These are phyloP conservation scores for Blennius ocellaris DNA, from an alignment of 2,113 vertebrate genomes.

Conservation along the genomic window DNA sequence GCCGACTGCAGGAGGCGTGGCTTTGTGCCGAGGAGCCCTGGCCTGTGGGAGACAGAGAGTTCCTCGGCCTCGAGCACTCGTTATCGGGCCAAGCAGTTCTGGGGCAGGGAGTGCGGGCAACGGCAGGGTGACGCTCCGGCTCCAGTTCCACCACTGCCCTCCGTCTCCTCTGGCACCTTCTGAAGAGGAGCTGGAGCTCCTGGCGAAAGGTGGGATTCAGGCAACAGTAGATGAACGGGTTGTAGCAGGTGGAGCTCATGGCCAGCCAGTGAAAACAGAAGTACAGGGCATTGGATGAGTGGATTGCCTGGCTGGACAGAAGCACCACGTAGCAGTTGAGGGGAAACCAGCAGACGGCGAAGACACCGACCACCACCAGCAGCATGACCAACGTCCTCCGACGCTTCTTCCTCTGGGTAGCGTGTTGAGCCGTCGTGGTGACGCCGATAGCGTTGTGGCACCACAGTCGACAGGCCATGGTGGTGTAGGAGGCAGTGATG, in stretches of 20 bases:
- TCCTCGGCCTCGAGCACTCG: slow-evolving; percentile 30
- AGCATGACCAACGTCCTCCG: slow-evolving; percentile 94
- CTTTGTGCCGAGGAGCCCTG: slow-evolving; percentile 53
- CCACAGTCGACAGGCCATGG: slow-evolving; percentile 92
- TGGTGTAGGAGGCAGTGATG: slow-evolving; percentile 89
- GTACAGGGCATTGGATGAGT: slow-evolving; percentile 89
- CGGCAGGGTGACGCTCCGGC: slow-evolving; percentile 26
- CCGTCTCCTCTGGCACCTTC: slow-evolving; percentile 81
- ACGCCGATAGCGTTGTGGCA: slow-evolving; percentile 90
- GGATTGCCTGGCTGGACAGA: slow-evolving; percentile 91
- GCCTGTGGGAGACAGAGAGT: slow-evolving; percentile 16
- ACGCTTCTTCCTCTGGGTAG: slow-evolving; percentile 87
- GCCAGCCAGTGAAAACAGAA: slow-evolving; percentile 97
- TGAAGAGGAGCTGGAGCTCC: slow-evolving; percentile 88
- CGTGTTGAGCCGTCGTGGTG: slow-evolving; percentile 90
- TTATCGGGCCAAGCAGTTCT: slow-evolving; percentile 77
- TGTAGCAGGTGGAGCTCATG: slow-evolving; percentile 97
- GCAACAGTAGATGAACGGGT: slow-evolving; percentile 98
- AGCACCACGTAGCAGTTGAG: slow-evolving; percentile 95
- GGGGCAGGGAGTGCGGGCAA: slow-evolving; percentile 54
- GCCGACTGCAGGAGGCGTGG: slow-evolving; percentile 51
- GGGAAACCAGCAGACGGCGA: slow-evolving; percentile 95
- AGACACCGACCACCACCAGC: slow-evolving; percentile 91
- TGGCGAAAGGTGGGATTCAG: slow-evolving; percentile 92
- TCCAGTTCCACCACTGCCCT: slow-evolving; percentile 41